These are phyloP conservation scores for Apamea sordens DNA, from an alignment of 2,888 invertebrate species.

Conservation along the genomic window DNA sequence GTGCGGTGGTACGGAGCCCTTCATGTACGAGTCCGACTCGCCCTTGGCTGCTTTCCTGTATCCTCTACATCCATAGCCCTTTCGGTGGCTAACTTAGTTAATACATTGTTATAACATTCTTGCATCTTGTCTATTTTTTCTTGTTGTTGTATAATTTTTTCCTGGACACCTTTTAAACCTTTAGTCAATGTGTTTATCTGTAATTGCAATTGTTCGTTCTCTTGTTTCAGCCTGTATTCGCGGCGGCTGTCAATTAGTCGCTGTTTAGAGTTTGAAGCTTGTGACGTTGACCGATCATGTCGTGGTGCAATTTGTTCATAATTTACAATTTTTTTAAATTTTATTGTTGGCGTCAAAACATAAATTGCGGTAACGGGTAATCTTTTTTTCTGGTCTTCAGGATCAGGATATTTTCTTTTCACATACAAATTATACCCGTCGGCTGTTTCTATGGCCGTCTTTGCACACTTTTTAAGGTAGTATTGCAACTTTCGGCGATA, in stretches of 20 bases:
- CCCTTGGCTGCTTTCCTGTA: not conserved
- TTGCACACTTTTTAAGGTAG: not conserved
- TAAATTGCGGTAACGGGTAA: not conserved
- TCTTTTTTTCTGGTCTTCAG: not conserved
- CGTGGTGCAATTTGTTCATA: not conserved
- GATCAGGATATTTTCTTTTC: not conserved
- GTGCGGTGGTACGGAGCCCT: too few species aligned
- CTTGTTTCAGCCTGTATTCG: too few species aligned
- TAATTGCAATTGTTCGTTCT: too few species aligned
- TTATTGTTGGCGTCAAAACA: not conserved
- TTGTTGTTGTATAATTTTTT: too few species aligned
- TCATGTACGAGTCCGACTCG: not conserved
- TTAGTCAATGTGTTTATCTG: too few species aligned
- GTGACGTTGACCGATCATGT: not conserved
- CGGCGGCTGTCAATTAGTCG: not conserved
- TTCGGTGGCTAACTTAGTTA: too few species aligned
- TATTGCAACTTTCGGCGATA: not conserved
- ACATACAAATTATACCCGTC: not conserved
- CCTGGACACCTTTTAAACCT: too few species aligned
- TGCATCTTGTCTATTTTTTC: too few species aligned
- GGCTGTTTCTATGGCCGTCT: not conserved
- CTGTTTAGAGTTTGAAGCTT: not conserved
- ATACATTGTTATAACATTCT: too few species aligned
- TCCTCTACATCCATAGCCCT: too few species aligned
- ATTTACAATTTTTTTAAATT: not conserved